Base-by-base conservation (phyloP, 2,113 vertebrate genomes). In the Megaceryle torquata region DNA sequence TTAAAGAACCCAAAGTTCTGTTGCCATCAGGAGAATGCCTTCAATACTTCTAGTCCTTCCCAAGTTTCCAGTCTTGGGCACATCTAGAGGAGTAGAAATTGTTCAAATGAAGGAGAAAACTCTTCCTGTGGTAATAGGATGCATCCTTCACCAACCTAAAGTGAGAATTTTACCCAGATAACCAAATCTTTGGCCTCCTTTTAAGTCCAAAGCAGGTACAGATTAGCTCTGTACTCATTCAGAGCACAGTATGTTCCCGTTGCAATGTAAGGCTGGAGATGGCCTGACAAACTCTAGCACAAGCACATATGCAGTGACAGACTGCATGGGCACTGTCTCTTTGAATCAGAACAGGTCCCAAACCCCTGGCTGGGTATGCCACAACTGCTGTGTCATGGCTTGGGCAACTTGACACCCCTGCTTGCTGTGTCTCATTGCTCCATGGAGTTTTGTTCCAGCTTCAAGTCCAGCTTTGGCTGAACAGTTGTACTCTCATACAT, bases 161-260 rank as follows among this genome's bases (percentile, higher is more conserved):
- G 13, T 13, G 5, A 43, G 46, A 61, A 37, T 78, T 83, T 68
- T 39, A 46, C 4, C 22, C 1, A 1, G 13, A 75, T 46, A 4
- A 18, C 3, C 18, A 59, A 28, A 61, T 20, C 31, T 54, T 17
- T 35, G 41, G 43, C 35, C 29, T 64, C 28, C 35, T 29, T 15
- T 41, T 17, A 39, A 67, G 22, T 43, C 53, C 24, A 61, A 63
- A 91, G 60, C 6, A 39, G 33, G 20, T 44, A 51, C 5, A 74
- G 14, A 13, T 37, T 44, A 20, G 20, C 35, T 22, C 28, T 26
- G 48, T 20, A 19, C 16, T 46, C 24, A 46, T 46, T 29, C 43
- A 65, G 17, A 33, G 22, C 0, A 0, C 37, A 64, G 17, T 4
- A 53, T 3, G 7, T 33, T 65, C 31, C 24, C 39, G 10, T 16